phyloP scores from a whole-genome alignment of 2,113 vertebrate species.

The Procavia capensis region DNA sequence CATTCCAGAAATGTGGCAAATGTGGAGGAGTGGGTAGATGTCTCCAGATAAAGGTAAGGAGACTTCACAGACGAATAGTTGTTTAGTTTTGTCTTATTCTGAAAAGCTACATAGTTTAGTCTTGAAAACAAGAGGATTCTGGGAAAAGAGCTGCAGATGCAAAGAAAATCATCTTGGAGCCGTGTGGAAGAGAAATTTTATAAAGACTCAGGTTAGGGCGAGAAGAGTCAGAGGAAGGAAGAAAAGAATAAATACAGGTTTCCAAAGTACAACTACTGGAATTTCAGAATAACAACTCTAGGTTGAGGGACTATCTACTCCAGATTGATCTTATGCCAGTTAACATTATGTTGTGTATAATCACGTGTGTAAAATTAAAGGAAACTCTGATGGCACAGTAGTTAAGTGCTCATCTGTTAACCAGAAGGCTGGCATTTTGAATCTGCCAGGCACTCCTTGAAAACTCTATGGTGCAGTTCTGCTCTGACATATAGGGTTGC shows the following conservation, averaged over 20 bases:
- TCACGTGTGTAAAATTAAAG: no score
- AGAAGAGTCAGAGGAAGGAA: no score
- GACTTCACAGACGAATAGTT: neutral
- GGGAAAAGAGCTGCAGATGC: neutral
- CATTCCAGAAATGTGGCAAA: neutral
- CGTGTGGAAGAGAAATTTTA: no score
- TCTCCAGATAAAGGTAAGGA: neutral
- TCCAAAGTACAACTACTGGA: neutral
- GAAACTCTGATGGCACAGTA: no score
- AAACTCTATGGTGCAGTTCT: no score
- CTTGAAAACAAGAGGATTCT: neutral
- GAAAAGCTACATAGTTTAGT: neutral
- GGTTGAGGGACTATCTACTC: neutral
- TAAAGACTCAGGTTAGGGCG: neutral
- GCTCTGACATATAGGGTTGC: no score
- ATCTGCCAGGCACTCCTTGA: no score
- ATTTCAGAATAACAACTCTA: neutral
- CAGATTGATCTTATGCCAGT: neutral
- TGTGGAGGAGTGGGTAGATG: neutral
- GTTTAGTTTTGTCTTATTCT: neutral
- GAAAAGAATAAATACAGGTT: accelerated
- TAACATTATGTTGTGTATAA: neutral
- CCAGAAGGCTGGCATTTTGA: no score
- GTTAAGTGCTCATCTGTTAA: no score
- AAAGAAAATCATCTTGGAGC: neutral